Conservation (phyloP, 2,113 vertebrate genomes). For the Kryptolebias marmoratus region DNA sequence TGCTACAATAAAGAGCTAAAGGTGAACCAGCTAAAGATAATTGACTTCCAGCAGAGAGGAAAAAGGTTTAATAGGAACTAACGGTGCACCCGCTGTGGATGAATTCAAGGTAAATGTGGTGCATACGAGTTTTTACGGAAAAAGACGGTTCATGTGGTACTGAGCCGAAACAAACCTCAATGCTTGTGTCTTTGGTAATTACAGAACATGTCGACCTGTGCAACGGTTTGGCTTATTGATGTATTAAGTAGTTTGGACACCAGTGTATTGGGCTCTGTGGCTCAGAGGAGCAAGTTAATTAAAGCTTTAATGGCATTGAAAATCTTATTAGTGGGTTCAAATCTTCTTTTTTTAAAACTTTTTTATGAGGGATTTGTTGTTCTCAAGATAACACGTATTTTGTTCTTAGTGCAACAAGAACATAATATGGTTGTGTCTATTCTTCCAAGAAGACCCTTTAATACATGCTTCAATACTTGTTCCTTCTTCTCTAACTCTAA, state of each 20-base stretch:
- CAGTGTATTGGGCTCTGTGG: background rate
- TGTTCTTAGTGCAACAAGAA: background rate
- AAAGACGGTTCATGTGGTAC: background rate
- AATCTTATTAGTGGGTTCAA: conserved; percentile 15
- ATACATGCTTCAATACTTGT: background rate
- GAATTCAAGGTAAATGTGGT: background rate
- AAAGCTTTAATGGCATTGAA: background rate
- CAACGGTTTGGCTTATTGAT: background rate
- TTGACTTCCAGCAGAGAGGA: background rate
- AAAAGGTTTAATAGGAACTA: background rate
- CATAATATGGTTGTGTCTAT: background rate
- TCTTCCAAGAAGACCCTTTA: conserved; percentile 1
- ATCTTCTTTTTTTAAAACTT: background rate
- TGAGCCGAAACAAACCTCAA: conserved; percentile 2
- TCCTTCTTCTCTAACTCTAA: no score
- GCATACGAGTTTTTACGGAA: background rate
- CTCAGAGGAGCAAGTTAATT: conserved; percentile 6
- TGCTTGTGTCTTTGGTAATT: background rate
- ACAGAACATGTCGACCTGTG: background rate
- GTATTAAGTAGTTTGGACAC: conserved; percentile 2
- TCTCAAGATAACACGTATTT: background rate
- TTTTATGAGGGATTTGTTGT: conserved; percentile 17
- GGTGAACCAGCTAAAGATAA: background rate
- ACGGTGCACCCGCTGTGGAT: background rate
- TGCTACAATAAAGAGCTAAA: no score